Conservation (phyloP, 1,140 invertebrate species). For the Prorops nasuta region DNA sequence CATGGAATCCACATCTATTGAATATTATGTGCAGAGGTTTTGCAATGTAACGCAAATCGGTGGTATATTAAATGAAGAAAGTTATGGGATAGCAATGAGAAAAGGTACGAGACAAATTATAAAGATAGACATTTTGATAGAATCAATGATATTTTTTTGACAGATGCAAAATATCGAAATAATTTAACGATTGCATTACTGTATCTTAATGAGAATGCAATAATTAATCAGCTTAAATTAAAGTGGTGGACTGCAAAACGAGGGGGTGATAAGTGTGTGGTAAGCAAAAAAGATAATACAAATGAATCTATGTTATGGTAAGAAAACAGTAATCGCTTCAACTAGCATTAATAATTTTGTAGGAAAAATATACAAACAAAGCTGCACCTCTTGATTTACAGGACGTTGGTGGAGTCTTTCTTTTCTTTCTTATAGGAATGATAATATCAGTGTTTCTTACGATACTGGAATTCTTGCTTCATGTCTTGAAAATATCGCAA, state of each 20-base stretch:
- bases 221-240: slow-evolving; percentile 70
- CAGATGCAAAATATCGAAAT: slow-evolving; percentile 74
- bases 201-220: slow-evolving; percentile 76
- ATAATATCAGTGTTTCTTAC: slow-evolving; percentile 24
- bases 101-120: slow-evolving; percentile 61
- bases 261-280: slow-evolving; percentile 70
- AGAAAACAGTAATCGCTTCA: too few relatives aligned
- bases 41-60: slow-evolving; percentile 81
- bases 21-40: slow-evolving; percentile 77
- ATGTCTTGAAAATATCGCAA: background rate
- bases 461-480: background rate
- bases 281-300: slow-evolving; percentile 49
- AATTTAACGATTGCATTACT: slow-evolving; percentile 73
- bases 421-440: slow-evolving; percentile 54
- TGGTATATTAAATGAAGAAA: slow-evolving; percentile 77
- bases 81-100: slow-evolving; percentile 83
- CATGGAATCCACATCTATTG: slow-evolving; percentile 85
- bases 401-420: slow-evolving; percentile 67
- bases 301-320: too few relatives aligned
- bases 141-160: background rate
- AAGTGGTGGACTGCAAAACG: slow-evolving; percentile 86
- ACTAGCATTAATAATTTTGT: slow-evolving; percentile 18
- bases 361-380: slow-evolving; percentile 44
- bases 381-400: slow-evolving; percentile 57
- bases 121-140: background rate